Evolutionary conservation across 1,140 invertebrate genomes (phyloP).

Genomic region (Musca domestica): DNA sequence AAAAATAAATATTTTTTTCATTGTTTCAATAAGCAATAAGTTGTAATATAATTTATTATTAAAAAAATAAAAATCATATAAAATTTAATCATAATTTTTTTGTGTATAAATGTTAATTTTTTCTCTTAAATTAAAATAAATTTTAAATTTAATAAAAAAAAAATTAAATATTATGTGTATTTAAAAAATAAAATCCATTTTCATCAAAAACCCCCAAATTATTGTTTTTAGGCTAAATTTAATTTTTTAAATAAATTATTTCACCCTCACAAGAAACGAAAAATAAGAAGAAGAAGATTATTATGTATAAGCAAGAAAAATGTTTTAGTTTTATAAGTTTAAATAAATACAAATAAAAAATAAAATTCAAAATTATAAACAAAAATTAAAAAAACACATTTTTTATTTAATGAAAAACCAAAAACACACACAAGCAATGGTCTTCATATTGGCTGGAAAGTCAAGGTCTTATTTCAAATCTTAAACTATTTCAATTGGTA

Average conservation of each 20-base stretch:
- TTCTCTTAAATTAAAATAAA: neutral
- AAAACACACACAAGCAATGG: too few species aligned
- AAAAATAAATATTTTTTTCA: neutral
- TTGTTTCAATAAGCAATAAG: constrained; percentile 8
- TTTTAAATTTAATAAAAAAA: neutral
- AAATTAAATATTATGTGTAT: constrained; percentile 1
- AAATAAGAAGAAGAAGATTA: constrained; percentile 3
- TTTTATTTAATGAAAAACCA: too few species aligned
- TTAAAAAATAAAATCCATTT: neutral
- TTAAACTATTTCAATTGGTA: too few species aligned
- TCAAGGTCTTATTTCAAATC: too few species aligned
- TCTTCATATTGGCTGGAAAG: too few species aligned
- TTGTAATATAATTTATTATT: constrained; percentile 40
- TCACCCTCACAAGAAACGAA: neutral
- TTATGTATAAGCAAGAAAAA: neutral
- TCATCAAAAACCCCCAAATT: too few species aligned
- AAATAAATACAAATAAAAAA: neutral
- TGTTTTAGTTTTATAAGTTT: neutral
- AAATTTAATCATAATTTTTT: constrained; percentile 13
- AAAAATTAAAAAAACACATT: neutral
- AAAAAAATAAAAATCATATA: constrained; percentile 30
- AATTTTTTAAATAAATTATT: constrained; percentile 23
- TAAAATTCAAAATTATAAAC: neutral
- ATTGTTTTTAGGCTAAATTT: constrained; percentile 13
- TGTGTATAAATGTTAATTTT: constrained; percentile 20